phyloP scores from a whole-genome alignment of 1,140 invertebrate genomes.

The Trypoxylus dichotomus region DNA sequence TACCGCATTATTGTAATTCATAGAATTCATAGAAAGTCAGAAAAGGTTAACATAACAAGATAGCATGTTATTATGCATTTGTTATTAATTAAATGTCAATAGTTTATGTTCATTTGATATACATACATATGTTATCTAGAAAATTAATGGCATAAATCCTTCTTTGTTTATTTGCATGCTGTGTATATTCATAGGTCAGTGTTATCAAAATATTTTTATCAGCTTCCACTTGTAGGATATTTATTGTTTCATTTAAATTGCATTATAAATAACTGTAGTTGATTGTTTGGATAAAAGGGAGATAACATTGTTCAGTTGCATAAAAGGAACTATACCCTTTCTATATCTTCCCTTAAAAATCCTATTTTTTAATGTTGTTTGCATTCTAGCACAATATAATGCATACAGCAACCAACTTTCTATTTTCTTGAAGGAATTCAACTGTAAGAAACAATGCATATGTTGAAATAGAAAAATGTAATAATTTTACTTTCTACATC shows the following conservation, averaged over 20 bases:
- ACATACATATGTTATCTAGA: not conserved
- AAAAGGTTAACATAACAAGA: not conserved
- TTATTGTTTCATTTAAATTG: not conserved
- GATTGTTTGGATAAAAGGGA: too few relatives aligned
- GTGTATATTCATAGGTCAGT: not conserved
- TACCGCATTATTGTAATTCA: not conserved
- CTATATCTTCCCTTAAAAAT: too few relatives aligned
- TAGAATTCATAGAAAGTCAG: not conserved
- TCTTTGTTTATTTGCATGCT: not conserved
- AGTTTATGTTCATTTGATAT: not conserved
- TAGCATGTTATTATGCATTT: not conserved
- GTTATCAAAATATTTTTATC: not conserved
- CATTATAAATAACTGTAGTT: too few relatives aligned
- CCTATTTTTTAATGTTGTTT: too few relatives aligned
- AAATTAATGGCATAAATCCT: not conserved
- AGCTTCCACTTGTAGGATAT: not conserved
- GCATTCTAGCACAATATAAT: not conserved
- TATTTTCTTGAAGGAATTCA: not conserved
- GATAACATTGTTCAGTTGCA: too few relatives aligned
- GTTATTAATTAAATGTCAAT: not conserved
- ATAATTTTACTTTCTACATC: not conserved
- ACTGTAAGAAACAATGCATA: not conserved
- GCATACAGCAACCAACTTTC: not conserved
- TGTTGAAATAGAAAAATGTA: not conserved
- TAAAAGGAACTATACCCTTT: too few relatives aligned